Percentiles rank a stretch among this genome's conserved stretches.
Conservation (phyloP, 2,888 invertebrate genomes). For the Drosophila atripex region DNA sequence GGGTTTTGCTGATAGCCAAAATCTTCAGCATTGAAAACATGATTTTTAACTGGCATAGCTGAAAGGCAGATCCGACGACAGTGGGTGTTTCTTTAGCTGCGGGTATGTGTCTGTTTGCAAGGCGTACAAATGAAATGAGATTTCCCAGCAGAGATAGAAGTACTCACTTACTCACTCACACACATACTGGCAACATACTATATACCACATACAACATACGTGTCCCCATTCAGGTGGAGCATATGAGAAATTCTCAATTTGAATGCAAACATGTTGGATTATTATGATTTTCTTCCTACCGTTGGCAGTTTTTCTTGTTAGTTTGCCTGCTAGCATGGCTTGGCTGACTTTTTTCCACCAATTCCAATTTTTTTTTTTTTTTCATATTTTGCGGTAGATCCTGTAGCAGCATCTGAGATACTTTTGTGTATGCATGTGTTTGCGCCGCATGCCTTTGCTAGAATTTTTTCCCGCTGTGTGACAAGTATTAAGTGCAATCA, state of each 20-base stretch:
- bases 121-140: slow-evolving; percentile 72
- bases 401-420: slow-evolving; percentile 22
- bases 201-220: slow-evolving; percentile 12
- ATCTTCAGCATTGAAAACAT: slow-evolving; percentile 66
- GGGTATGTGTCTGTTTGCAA: slow-evolving; percentile 46
- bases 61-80: slow-evolving; percentile 48
- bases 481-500: slow-evolving; percentile 79
- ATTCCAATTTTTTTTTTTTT: neutral
- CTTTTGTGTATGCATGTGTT: slow-evolving; percentile 1
- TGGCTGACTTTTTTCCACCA: slow-evolving; percentile 35
- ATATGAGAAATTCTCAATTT: slow-evolving; percentile 70
- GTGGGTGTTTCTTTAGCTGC: slow-evolving; percentile 6
- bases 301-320: slow-evolving; percentile 57
- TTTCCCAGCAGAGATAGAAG: slow-evolving; percentile 64
- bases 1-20: slow-evolving; percentile 64
- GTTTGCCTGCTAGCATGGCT: slow-evolving; percentile 34
- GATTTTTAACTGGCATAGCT: slow-evolving; percentile 73
- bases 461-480: slow-evolving; percentile 49
- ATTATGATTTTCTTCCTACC: slow-evolving; percentile 72
- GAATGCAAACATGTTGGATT: slow-evolving; percentile 77
- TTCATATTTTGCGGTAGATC: slow-evolving; percentile 13
- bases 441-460: slow-evolving; percentile 32
- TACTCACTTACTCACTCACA: slow-evolving; percentile 23
- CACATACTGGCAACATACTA: slow-evolving; percentile 20
- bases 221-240: slow-evolving; percentile 37